Base-by-base conservation (phyloP, 2,888 invertebrate species). In the Tetramorium bicarinatum region DNA sequence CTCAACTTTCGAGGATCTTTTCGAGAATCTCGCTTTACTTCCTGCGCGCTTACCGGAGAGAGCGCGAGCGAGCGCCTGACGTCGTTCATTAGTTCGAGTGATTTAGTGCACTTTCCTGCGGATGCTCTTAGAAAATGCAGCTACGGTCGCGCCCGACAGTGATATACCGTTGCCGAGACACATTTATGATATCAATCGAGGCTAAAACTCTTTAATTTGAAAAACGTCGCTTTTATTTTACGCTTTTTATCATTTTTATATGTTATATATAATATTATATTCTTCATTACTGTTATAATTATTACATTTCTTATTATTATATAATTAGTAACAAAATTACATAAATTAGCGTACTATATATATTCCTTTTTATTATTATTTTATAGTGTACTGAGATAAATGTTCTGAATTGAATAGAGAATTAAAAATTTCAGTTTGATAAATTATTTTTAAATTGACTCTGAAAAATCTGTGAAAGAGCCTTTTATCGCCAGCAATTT, bases 71-170 rank as follows among this genome's bases (percentile, higher is more conserved):
- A 69, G 56, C 74, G 82, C 44, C 72, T 85, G 80, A 87, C 86
- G 84, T 87, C 87, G 87, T 88, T 90, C 88, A 87, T 90, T 90
- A 88, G 86, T 83, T 74, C 80, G 84, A 83, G 83, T 84, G 87
- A 91, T 90, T 91, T 91, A 87, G 83, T 81, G 54, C 29, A 82
- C 44, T 77, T 76, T 80, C 79, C 59, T 75, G 59, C 75, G 59
- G 59, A 74, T 59, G 79, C 59, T 80, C 79, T 74, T 59, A 54
- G 79, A 80, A 80, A 80, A 75, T 74, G 76, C 75, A 79, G 74
- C 59, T 72, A 74, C 75, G 18, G 74, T 75, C 59, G 47, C 34
- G 13, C 18, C 38, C 47, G 76, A 75, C 75, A 80, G 56, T 80
- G 75, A 80, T 80, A 80, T 80, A 80, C 79, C 18, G 59, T 74